Base-by-base conservation (phyloP, 2,888 invertebrate species). In the Lobophora halterata region DNA sequence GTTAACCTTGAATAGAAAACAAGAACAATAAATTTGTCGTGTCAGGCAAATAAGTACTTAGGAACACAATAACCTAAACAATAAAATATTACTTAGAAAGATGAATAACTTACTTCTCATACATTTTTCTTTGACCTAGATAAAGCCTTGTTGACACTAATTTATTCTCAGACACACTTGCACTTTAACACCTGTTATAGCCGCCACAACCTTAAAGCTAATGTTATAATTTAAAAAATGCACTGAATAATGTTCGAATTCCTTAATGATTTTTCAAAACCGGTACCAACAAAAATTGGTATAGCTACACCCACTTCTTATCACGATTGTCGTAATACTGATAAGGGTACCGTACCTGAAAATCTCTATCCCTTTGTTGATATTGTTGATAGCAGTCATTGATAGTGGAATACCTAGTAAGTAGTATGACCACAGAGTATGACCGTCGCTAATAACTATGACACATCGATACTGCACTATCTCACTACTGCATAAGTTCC, bases 241-340 rank as follows among this genome's bases (percentile, higher is more conserved):
- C 19, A 14, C 16, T 25, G 21, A 30, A 35, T 32, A 20, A 24
- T 42, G 28, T 27, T 6, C n/a, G n/a, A n/a, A 18, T 6, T 7
- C 6, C 10, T 16, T 19, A 5, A 7, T 24, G 18, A 36, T 17
- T 13, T 7, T 23, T 24, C 16, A 18, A 6, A 36, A 24, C 13
- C 29, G 20, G 3, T 31, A 7, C 17, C 21, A 31, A 20, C 18
- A 27, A 7, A 6, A 6, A 8, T 13, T 18, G 34, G 11, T 35
- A 27, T 21, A 26, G 44, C 8, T 37, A 52, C 53, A 53, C 53
- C 46, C 47, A 52, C 12, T 20, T 34, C 34, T 53, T 56, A 56
- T 53, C 52, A 44, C 36, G 46, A 40, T 46, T 42, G 29, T 29
- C 36, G 32, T 30, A 3, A 35, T 10, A 33, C 31, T 48, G 52